Evolutionary conservation across 2,113 vertebrate species (phyloP).

Genomic region (Podilymbus podiceps): DNA sequence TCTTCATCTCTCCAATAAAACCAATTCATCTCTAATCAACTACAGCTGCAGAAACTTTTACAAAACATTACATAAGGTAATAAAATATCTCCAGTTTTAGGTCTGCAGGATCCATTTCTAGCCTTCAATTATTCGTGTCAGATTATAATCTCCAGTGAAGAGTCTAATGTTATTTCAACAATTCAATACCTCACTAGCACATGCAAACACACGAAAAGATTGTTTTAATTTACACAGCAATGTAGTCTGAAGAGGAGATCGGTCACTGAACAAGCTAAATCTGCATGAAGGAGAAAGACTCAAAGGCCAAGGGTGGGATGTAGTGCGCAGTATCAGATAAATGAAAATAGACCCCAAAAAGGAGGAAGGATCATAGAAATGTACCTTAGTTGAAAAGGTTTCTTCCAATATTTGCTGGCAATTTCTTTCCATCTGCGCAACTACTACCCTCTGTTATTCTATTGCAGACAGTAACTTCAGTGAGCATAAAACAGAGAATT

Average conservation of each 20-base stretch:
- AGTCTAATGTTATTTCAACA: neutral
- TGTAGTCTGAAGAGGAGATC: neutral
- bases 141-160: constrained; percentile 30
- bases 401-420: neutral
- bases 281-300: neutral
- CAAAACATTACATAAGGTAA: neutral
- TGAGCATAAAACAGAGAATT: neutral
- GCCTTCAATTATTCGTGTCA: neutral
- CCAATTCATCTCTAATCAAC: constrained; percentile 26
- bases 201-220: neutral
- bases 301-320: neutral
- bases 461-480: neutral
- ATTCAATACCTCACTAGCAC: neutral
- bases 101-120: neutral
- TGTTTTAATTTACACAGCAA: neutral
- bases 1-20: constrained; percentile 39
- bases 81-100: constrained; percentile 8
- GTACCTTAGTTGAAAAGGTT: neutral
- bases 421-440: neutral
- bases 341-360: neutral
- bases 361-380: neutral
- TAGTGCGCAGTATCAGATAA: neutral
- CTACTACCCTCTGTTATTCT: neutral
- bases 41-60: constrained; percentile 38
- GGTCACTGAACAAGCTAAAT: neutral